phyloP scores from a whole-genome alignment of 1,140 invertebrate species.

The Zaprionus taronus region DNA sequence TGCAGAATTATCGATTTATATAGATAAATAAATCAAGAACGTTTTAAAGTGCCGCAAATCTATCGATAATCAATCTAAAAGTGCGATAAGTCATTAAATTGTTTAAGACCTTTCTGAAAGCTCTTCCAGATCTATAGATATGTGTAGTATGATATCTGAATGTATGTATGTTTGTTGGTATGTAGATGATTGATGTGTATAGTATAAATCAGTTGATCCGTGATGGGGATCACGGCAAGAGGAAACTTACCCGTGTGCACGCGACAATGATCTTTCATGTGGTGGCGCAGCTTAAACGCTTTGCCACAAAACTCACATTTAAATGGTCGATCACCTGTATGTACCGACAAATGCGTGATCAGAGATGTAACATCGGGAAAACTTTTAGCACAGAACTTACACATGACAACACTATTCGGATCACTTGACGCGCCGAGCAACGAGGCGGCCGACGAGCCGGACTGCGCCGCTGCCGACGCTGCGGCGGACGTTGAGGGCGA shows the following conservation, averaged over 20 bases:
- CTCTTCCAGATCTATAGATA: neutral
- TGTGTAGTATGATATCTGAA: neutral
- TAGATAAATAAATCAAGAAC: no score
- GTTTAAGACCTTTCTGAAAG: neutral
- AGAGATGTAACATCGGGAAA: constrained; percentile 94
- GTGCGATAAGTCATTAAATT: neutral
- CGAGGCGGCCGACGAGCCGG: constrained; percentile 78
- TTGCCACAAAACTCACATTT: constrained; percentile 96
- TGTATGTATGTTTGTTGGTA: neutral
- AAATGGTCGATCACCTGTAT: constrained; percentile 94
- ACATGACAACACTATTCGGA: constrained; percentile 91
- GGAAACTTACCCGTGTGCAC: constrained; percentile 91
- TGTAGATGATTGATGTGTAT: neutral
- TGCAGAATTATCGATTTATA: no score
- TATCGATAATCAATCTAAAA: neutral
- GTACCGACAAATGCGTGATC: constrained; percentile 93
- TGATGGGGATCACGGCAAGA: constrained; percentile 2
- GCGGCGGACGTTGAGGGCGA: constrained; percentile 79
- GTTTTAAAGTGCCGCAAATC: neutral
- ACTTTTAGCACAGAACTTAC: constrained; percentile 95
- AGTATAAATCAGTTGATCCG: constrained; percentile 13
- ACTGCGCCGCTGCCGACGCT: constrained; percentile 80
- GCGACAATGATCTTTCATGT: constrained; percentile 96
- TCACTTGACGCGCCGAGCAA: constrained; percentile 86
- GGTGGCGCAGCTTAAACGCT: constrained; percentile 94